phyloP scores from a whole-genome alignment of 1,140 invertebrate species.

The Samia ricini region DNA sequence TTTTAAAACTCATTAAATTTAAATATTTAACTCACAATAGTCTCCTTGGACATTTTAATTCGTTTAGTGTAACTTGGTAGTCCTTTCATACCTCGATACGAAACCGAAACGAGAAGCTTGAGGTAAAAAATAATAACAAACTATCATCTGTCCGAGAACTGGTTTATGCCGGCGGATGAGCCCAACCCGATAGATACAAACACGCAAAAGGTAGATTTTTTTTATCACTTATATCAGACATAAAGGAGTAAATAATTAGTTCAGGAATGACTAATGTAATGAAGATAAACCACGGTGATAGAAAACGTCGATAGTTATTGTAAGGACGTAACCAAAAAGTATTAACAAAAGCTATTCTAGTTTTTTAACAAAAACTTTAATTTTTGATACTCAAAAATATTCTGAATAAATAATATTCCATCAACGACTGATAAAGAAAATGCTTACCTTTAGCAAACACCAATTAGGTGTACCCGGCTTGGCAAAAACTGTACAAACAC shows the following conservation, averaged over 20 bases:
- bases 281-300: not conserved
- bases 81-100: constrained; percentile 7
- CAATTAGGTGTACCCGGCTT: constrained; percentile 58
- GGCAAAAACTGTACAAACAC: constrained; percentile 39
- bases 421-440: constrained; percentile 35
- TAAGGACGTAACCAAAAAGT: not conserved
- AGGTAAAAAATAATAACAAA: constrained; percentile 64
- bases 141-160: constrained; percentile 60
- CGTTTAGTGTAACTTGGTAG: constrained; percentile 9
- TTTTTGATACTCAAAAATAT: not conserved
- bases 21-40: not conserved
- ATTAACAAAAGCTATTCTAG: not conserved
- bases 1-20: not conserved
- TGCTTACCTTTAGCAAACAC: constrained; percentile 61
- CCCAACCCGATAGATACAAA: constrained; percentile 45
- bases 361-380: not conserved
- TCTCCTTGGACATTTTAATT: not conserved
- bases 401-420: not conserved
- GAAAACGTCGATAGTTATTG: too few species aligned
- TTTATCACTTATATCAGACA: constrained; percentile 43
- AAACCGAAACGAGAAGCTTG: constrained; percentile 19
- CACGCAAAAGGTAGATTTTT: constrained; percentile 39
- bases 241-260: constrained; percentile 29
- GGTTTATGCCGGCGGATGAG: constrained; percentile 50
- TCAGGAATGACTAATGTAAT: not conserved